Conservation (phyloP, 37 sponge, comb jelly and placozoan species). For the Chondrosia reniformis region DNA sequence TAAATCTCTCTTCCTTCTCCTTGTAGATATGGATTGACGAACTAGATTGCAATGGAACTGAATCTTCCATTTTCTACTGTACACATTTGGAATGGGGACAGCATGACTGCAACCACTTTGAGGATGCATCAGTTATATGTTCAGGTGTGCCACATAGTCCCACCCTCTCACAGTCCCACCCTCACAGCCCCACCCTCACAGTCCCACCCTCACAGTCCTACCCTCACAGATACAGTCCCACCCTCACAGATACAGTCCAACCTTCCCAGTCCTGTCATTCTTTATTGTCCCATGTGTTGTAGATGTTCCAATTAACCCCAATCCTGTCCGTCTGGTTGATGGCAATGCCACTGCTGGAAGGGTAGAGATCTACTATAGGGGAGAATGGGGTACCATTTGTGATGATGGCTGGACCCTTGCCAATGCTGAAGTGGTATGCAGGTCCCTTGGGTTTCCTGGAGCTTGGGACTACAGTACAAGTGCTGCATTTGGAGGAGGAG, state of each 20-base stretch:
- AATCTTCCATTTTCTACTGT: neutral
- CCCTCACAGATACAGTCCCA: too few species aligned
- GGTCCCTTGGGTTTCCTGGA: slow-evolving; percentile 27
- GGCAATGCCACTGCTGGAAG: slow-evolving; percentile 20
- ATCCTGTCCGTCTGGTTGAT: slow-evolving; percentile 12
- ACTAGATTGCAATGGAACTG: slow-evolving; percentile 40
- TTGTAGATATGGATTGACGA: slow-evolving; percentile 51
- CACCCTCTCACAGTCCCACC: too few species aligned
- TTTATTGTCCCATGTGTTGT: too few species aligned
- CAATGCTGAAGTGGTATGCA: slow-evolving; percentile 18
- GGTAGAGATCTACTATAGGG: slow-evolving; percentile 24
- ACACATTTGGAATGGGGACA: neutral
- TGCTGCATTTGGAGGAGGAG: neutral
- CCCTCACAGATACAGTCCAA: too few species aligned
- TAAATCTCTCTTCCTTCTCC: neutral
- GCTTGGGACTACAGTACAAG: neutral
- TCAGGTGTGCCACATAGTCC: too few species aligned
- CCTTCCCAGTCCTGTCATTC: too few species aligned
- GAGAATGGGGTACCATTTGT: slow-evolving; percentile 36
- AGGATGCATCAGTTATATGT: slow-evolving; percentile 8
- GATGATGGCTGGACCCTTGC: slow-evolving; percentile 15
- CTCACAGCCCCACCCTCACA: too few species aligned
- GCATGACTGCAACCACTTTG: neutral
- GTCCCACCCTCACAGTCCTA: too few species aligned
- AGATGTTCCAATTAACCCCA: slow-evolving; percentile 13